Percentiles rank a stretch among this genome's conserved stretches.
Conservation (phyloP, 2,888 invertebrate species). For the Steinernema scapterisci region DNA sequence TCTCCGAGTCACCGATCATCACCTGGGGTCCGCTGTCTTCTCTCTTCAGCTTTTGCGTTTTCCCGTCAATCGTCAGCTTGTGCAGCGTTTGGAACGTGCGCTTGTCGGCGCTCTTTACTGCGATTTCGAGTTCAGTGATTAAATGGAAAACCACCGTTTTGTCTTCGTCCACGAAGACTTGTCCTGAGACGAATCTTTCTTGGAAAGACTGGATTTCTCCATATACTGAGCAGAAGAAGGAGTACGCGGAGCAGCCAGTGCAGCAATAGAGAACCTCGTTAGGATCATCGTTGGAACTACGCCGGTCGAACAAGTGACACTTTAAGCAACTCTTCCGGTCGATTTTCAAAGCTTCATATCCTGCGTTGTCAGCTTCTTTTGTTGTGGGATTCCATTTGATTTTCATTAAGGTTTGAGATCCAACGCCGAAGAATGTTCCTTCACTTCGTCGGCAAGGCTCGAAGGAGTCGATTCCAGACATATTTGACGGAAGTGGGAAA, state of each 20-base stretch:
- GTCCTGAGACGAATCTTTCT: neutral
- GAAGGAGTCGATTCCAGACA: neutral
- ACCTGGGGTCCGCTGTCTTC: neutral
- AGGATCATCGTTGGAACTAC: neutral
- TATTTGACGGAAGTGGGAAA: neutral
- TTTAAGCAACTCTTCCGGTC: conserved; percentile 18
- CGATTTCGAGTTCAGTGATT: neutral
- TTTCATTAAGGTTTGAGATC: neutral
- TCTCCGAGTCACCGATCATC: no score
- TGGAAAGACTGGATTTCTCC: neutral
- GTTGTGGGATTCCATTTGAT: no score
- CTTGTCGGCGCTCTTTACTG: neutral
- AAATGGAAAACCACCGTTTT: neutral
- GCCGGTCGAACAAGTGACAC: neutral
- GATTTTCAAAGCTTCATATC: neutral
- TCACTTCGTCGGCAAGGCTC: neutral
- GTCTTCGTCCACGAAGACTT: neutral
- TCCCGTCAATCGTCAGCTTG: neutral
- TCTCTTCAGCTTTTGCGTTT: neutral
- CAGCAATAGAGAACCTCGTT: neutral
- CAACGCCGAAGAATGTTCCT: neutral
- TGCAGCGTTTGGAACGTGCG: neutral
- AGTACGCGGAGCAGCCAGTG: neutral
- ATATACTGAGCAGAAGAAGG: conserved; percentile 31
- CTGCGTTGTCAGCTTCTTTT: no score